Base-by-base conservation (phyloP, 2,888 invertebrate genomes). In the Flexamia atlantica region DNA sequence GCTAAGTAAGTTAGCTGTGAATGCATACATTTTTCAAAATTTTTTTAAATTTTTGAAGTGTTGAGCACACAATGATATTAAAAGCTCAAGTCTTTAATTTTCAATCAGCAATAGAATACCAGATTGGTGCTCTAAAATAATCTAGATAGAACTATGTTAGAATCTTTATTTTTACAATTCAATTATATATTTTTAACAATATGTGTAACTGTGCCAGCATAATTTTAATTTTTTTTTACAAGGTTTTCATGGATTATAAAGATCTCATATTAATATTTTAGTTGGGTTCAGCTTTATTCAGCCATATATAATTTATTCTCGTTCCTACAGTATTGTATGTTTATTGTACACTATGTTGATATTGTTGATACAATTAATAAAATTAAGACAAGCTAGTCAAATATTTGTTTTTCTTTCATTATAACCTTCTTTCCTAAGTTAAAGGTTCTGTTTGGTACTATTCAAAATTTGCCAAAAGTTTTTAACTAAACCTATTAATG, bases 261-360 rank as follows among this genome's bases (percentile, higher is more conserved):
- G 57, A 3, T 57, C 20, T n/a, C n/a, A n/a, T n/a, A n/a, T n/a
- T n/a, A n/a, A n/a, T n/a, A n/a, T n/a, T n/a, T n/a, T n/a, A n/a
- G n/a, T n/a, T n/a, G n/a, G n/a, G n/a, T n/a, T n/a, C n/a, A n/a
- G n/a, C n/a, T n/a, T n/a, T n/a, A n/a, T n/a, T n/a, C n/a, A n/a
- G n/a, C n/a, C n/a, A 23, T 9, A 57, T 57, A 57, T 57, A 57
- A 17, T 53, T 23, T 64, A 64, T 12, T 30, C 12, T 64, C 17
- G 64, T 64, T 64, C 64, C 64, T 64, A 64, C 64, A 28, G 64
- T 64, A 64, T 30, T 64, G 64, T 64, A 28, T 14, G 28, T 28
- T 20, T 23, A 57, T 30, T 64, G 64, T 64, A 64, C 30, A 64
- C 30, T 64, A n/a, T 64, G 64, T 64, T 28, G 28, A 64, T 64